Evolutionary conservation across 1,140 invertebrate genomes (phyloP), one percentile per base, ranked within the genome.

Genomic region (Pygmarrhopalites habei): DNA sequence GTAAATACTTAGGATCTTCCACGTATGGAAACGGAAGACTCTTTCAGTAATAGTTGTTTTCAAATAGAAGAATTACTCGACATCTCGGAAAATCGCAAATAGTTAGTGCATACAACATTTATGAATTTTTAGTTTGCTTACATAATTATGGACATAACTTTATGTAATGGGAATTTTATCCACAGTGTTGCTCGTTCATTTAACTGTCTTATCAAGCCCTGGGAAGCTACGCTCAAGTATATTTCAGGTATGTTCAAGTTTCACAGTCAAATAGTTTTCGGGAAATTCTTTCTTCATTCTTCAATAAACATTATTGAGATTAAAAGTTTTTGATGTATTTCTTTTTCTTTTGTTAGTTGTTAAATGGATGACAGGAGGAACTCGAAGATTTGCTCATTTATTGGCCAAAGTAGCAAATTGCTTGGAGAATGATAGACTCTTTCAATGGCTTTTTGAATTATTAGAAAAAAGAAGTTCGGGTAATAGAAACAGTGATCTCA

Each of bases 211-310:
- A 30, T 58, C 7, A 41, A 28, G 10, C 21, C 58, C 0, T 66
- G 66, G 17, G 30, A 30, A 19, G 64, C 58, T 35, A 57, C 51
- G 2, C 63, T 68, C 39, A 68, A 65, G 32, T 52, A 55, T 25
- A 29, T 69, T 53, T 14, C 35, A 44, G 58, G 67, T 69, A 62
- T n/a, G n/a, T n/a, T n/a, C n/a, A n/a, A n/a, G n/a, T n/a, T n/a
- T n/a, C n/a, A n/a, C n/a, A n/a, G n/a, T n/a, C n/a, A n/a, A n/a
- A n/a, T n/a, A n/a, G n/a, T n/a, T n/a, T n/a, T n/a, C n/a, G n/a
- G n/a, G n/a, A n/a, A n/a, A n/a, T n/a, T n/a, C n/a, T n/a, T n/a
- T n/a, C n/a, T n/a, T n/a, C n/a, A n/a, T n/a, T n/a, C n/a, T n/a
- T n/a, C n/a, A n/a, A n/a, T n/a, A n/a, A n/a, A n/a, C n/a, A n/a